Base-by-base conservation (phyloP, 1,140 invertebrate genomes). In the Temnothorax longispinosus region DNA sequence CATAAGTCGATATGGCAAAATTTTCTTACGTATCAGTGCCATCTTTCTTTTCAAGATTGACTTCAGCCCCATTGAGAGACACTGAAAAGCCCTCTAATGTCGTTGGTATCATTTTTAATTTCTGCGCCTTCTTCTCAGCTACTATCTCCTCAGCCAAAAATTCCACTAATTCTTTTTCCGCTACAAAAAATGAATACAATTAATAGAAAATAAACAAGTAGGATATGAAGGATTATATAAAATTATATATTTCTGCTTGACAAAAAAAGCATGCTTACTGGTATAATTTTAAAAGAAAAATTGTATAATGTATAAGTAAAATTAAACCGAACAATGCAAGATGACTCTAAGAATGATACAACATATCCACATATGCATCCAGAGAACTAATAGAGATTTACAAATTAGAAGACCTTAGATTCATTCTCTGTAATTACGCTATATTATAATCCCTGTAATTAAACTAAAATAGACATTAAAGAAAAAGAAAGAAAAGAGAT, bases 111-210 rank as follows among this genome's bases (percentile, higher is more conserved):
- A 96, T 96, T 93, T 97, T 97, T 3, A 96, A 92, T 94, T 98
- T 98, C 88, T 97, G 97, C 10, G 97, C 96, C 94, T 98, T 98
- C 87, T 97, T 97, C 94, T 99, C 98, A 0, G 98, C 97, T 72
- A 97, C 96, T 86, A 99, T 99, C 96, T 99, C 98, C 94, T 99
- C 98, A 5, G 97, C 97, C 0, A 99, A 94, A 93, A 99, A 99
- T 93, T 98, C 97, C 0, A 98, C 97, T 50, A 99, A 95, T 93
- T 99, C 98, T 88, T 97, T 96, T 94, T 99, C 98, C 91, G 97
- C 98, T 98, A 41, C 38, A 89, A 77, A 85, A 82, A 13, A 78
- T 52, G 35, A 74, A 69, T 47, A 15, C 35, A 21, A 54, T 54
- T 54, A n/a, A 54, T 90, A 82, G 64, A 52, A 87, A 81, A 64